A percentile compares a stretch with the other conserved stretches of the same genome.
These are phyloP conservation scores for Pantherophis vulpinus DNA, from an alignment of 2,797 vertebrate species.

Conservation along the genomic window DNA sequence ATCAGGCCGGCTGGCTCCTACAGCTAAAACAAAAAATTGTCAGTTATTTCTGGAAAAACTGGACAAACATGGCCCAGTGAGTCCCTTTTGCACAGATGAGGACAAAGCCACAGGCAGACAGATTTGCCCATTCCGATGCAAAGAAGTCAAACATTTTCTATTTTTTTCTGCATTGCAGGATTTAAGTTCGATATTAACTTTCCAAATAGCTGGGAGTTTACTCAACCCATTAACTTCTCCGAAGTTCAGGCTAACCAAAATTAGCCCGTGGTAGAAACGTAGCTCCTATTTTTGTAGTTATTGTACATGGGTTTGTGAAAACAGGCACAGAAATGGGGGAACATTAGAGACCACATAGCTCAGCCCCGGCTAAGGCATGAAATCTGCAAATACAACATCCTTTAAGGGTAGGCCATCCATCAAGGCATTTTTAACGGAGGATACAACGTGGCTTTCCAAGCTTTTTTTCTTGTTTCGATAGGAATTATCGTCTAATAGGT, in stretches of 20 bases:
- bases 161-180: neutral
- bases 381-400: too few species aligned
- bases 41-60: neutral
- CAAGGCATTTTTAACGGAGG: neutral
- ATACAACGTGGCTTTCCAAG: neutral
- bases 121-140: neutral
- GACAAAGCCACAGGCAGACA: neutral
- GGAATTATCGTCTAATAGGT: neutral
- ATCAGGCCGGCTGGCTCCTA: slow-evolving; percentile 90
- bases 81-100: neutral
- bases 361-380: neutral
- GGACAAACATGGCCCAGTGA: neutral
- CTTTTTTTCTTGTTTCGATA: neutral
- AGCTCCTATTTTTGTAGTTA: neutral
- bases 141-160: neutral
- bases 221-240: neutral
- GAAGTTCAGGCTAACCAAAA: neutral
- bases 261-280: neutral
- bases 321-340: too few species aligned
- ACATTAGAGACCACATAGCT: neutral
- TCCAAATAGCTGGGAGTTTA: neutral
- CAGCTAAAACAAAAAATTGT: slow-evolving; percentile 69
- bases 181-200: neutral
- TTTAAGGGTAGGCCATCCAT: neutral
- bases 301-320: neutral